Evolutionary conservation across 2,797 vertebrate species (phyloP).

Genomic region (Acanthurus lineatus): DNA sequence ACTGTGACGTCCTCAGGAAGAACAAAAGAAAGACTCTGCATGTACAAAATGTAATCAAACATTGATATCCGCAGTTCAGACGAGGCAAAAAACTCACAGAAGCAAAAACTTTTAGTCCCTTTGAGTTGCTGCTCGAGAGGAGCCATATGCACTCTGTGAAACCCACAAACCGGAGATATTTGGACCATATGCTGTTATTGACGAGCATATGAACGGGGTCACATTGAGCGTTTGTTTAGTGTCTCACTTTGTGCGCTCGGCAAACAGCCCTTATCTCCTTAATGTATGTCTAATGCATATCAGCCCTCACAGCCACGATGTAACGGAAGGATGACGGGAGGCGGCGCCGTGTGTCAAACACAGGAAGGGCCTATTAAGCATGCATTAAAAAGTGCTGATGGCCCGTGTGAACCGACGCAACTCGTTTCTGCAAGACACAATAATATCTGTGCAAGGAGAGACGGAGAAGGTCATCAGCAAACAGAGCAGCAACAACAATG

Average conservation of each 20-base stretch:
- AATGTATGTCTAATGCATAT: conserved; percentile 45
- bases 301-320: conserved; percentile 30
- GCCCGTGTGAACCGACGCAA: conserved; percentile 24
- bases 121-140: no score
- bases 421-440: conserved; percentile 61
- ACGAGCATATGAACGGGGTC: conserved; percentile 14
- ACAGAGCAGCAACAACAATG: conserved; percentile 47
- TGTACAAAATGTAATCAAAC: no score
- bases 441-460: conserved; percentile 52
- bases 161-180: neutral
- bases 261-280: conserved; percentile 40
- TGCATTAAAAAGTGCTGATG: conserved; percentile 63
- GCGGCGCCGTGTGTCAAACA: conserved; percentile 35
- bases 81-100: no score
- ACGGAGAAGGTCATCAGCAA: conserved; percentile 65
- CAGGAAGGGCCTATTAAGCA: conserved; percentile 48
- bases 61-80: no score
- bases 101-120: no score
- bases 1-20: no score
- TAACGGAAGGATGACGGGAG: conserved; percentile 8
- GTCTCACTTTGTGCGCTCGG: neutral
- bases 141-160: no score
- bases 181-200: neutral
- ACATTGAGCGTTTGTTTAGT: conserved; percentile 33
- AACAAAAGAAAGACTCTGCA: no score